Evolutionary conservation across 2,797 vertebrate genomes (phyloP), one percentile per base, ranked within the genome.

Genomic region (Neosilurus hyrtlii): DNA sequence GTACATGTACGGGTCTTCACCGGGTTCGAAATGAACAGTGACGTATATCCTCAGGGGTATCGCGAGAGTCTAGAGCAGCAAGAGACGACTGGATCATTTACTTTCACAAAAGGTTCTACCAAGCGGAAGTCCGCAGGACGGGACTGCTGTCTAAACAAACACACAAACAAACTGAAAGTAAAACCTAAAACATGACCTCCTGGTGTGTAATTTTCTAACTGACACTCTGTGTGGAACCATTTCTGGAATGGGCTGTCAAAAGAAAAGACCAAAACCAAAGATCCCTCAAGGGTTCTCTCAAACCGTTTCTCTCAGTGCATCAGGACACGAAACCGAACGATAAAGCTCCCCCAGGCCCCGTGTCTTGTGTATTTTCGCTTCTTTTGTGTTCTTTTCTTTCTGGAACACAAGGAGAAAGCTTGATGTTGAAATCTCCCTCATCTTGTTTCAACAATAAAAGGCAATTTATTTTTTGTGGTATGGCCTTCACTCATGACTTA

Each of bases 401-500:
- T 26, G 26, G 51, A 71, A 71, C 7, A 11, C 14, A 62, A 76
- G 56, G 6, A 43, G 20, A 65, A 22, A n/a, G 11, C 43, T 4
- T 62, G 74, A 62, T 16, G 54, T 75, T 37, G 74, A 61, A 62
- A 43, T 49, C 56, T 37, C 56, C 11, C 6, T 76, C 30, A 3
- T 37, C 30, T 43, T 4, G 11, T 76, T 76, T 16, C 35, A 76
- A 15, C 35, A 37, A 22, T 59, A 59, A 75, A 75, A 74, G 70
- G 10, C 52, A 59, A 59, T 35, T 43, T 56, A 62, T 76, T 77
- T 77, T 43, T 12, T 63, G 56, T 20, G 43, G 49, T 30, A 6
- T 59, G 63, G 81, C 73, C 81, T 82, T 82, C 81, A 59, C 73
- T 52, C 35, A 22, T 77, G 81, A 61, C 62, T 74, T 37, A 67